Conservation (phyloP, 2,888 invertebrate species). For the Micoletzkya japonica region DNA sequence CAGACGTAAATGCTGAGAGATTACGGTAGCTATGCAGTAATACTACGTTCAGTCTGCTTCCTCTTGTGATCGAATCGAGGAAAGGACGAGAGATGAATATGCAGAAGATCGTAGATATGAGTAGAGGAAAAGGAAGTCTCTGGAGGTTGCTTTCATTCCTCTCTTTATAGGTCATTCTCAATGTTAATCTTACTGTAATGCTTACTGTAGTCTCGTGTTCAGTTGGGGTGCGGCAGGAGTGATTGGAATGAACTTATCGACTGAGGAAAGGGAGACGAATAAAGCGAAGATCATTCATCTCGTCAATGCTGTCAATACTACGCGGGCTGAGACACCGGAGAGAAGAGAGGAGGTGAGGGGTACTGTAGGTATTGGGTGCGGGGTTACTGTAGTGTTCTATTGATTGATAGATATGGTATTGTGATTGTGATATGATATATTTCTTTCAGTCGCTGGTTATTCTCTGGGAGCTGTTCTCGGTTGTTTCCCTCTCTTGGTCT, state of each 20-base stretch:
- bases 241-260: background rate
- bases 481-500: background rate
- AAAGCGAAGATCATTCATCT: constrained; percentile 2
- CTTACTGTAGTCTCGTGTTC: background rate
- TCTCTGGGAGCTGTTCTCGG: constrained; percentile 16
- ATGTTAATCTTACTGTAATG: background rate
- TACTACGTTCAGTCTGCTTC: background rate
- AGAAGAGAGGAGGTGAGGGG: constrained; percentile 12
- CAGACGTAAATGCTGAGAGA: no score
- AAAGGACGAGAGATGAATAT: background rate
- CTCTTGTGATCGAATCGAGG: background rate
- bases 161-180: background rate
- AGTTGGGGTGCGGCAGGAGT: background rate
- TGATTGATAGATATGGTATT: no score
- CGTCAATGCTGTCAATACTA: constrained; percentile 17
- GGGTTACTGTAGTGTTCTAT: no score
- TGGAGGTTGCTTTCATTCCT: background rate
- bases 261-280: no score
- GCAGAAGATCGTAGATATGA: background rate
- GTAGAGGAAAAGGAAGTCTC: background rate
- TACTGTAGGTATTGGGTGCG: background rate
- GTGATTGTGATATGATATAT: no score
- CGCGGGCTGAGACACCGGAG: constrained; percentile 2
- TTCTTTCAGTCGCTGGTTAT: background rate
- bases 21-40: no score